Evolutionary conservation across 2,888 invertebrate species (phyloP), one percentile per base, ranked within the genome.

Genomic region (Petrophora chlorosata): DNA sequence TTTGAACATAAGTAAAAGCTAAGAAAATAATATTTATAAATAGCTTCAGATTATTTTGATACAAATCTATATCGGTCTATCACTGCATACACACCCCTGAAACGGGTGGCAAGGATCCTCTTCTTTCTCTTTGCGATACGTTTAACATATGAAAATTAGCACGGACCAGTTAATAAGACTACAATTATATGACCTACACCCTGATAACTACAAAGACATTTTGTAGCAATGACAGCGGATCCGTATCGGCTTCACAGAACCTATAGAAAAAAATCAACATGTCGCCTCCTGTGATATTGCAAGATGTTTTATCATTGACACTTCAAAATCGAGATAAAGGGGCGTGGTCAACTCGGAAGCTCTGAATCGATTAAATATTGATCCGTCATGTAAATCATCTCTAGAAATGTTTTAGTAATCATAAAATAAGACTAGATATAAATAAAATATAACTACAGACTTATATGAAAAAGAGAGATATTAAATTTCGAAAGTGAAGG

Each of bases 1-100:
- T 85, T 88, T 83, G 87, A 86, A 90, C 89, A 87, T 87, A 89
- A 88, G 89, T 87, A 90, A 90, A 91, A 87, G 88, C 82, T 85
- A 84, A 85, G 88, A 89, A 90, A 90, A 90, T 90, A 90, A 89
- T 90, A 90, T 91, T 90, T 91, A 91, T 90, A 91, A 91, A 91
- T 91, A 91, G 90, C 88, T 90, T 85, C 66, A 76, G 85, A 90
- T 89, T 90, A 90, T 89, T 90, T 91, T 90, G 88, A 90, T 89
- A 88, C 89, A 85, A 87, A 83, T 88, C 85, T 89, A 87, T 77
- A 85, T 85, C 76, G 80, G 87, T 85, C 81, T 80, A 82, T 82
- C 86, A 87, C 84, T 82, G 77, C 80, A 87, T 87, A 90, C 90
- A 90, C 90, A 90, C 90, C 90, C 90, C 82, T 84, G 82, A 79